Conservation (phyloP, 2,797 vertebrate species). For the Myotis planiceps region DNA sequence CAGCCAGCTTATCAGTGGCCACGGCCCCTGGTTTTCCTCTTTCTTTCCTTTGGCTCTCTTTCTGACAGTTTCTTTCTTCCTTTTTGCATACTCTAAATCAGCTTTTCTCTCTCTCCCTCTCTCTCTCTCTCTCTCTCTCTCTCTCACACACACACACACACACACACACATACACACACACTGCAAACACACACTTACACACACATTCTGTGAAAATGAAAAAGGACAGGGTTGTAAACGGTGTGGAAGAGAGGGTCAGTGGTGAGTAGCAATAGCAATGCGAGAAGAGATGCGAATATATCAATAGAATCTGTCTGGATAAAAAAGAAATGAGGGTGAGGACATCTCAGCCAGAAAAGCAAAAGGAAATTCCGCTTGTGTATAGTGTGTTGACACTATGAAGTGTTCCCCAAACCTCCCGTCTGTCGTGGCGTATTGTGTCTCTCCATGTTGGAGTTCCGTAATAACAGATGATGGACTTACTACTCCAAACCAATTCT, state of each 20-base stretch:
- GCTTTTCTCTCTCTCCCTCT: fast-evolving
- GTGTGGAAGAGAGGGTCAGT: not conserved
- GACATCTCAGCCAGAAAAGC: not conserved
- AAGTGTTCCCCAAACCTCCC: not conserved
- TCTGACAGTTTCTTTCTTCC: not conserved
- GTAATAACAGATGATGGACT: not conserved
- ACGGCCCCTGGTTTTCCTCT: not conserved
- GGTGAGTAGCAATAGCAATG: too few relatives aligned
- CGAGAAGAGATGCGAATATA: not conserved
- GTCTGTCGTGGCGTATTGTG: fast-evolving
- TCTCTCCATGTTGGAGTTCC: not conserved
- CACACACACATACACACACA: too few relatives aligned
- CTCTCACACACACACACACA: not conserved
- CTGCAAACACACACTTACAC: not conserved
- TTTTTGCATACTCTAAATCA: not conserved
- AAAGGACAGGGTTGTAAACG: not conserved
- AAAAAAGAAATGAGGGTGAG: not conserved
- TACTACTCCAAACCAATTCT: not conserved
- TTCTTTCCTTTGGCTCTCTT: not conserved
- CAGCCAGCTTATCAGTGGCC: not conserved
- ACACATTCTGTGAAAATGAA: not conserved
- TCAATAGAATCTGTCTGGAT: not conserved
- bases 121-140: not conserved
- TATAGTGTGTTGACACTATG: not conserved
- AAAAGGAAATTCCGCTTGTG: not conserved